Percentiles rank a stretch among this genome's conserved stretches.
These are phyloP conservation scores for Bradypodion pumilum DNA, from an alignment of 2,797 vertebrate genomes.

Conservation along the genomic window DNA sequence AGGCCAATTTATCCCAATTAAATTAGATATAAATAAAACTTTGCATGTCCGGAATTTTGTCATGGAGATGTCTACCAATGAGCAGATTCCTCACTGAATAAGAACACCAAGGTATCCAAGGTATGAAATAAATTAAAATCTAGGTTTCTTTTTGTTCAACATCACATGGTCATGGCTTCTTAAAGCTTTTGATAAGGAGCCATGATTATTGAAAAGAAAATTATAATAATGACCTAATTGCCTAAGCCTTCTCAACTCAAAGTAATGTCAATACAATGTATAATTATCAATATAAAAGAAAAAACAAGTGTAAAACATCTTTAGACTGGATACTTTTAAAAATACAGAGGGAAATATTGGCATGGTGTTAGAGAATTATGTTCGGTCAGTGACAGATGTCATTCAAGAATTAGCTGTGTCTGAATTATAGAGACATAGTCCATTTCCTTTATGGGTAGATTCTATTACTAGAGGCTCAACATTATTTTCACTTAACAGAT, in stretches of 20 bases:
- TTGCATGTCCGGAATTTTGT: too few relatives aligned
- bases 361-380: not conserved
- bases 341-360: not conserved
- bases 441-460: not conserved
- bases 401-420: not conserved
- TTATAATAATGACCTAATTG: not conserved
- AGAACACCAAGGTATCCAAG: too few relatives aligned
- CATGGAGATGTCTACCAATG: too few relatives aligned
- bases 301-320: not conserved
- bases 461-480: not conserved
- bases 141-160: conserved; percentile 54
- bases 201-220: not conserved
- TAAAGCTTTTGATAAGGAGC: not conserved
- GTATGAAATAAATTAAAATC: conserved; percentile 52
- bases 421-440: conserved; percentile 1
- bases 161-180: not conserved
- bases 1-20: too few relatives aligned
- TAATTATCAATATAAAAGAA: not conserved
- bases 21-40: too few relatives aligned
- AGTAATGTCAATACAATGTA: not conserved
- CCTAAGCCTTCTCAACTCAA: not conserved
- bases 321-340: not conserved
- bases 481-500: not conserved
- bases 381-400: not conserved
- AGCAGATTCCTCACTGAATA: too few relatives aligned